A percentile compares a stretch with the other conserved stretches of the same genome.
Conservation (phyloP, 2,888 invertebrate genomes). For the Neria commutata region DNA sequence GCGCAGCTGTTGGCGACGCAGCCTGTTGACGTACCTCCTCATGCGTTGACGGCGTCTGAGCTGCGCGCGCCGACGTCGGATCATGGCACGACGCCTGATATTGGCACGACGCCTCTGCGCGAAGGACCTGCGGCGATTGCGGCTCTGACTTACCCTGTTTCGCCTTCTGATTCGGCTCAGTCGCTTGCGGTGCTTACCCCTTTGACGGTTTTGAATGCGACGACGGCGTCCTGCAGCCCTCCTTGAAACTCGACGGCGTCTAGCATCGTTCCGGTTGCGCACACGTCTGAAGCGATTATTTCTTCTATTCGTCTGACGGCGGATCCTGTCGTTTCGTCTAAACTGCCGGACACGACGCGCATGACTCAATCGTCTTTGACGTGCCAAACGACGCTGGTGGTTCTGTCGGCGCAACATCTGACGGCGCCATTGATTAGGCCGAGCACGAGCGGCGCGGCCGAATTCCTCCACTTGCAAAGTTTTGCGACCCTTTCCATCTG, state of each 20-base stretch:
- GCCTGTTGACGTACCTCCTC: no score
- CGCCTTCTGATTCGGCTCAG: conserved; percentile 25
- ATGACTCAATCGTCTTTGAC: no score
- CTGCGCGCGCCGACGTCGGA: conserved; percentile 1
- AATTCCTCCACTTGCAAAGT: neutral
- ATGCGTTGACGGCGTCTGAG: conserved; percentile 2
- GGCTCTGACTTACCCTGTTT: neutral
- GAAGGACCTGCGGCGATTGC: neutral
- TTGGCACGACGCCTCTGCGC: neutral
- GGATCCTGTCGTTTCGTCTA: no score
- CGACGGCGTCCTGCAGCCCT: neutral
- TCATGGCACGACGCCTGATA: neutral
- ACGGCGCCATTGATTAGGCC: neutral
- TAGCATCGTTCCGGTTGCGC: neutral
- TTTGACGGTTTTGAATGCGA: neutral
- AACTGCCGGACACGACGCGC: no score
- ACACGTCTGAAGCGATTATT: neutral
- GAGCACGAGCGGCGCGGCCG: neutral
- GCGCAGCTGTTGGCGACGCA: no score
- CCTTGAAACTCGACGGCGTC: neutral
- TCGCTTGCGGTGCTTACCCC: conserved; percentile 11
- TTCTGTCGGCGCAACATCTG: neutral
- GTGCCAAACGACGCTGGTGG: no score
- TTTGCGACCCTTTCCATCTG: neutral
- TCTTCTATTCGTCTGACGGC: neutral